Evolutionary conservation across 2,888 invertebrate genomes (phyloP).

Genomic region (Phaonia tiefii): DNA sequence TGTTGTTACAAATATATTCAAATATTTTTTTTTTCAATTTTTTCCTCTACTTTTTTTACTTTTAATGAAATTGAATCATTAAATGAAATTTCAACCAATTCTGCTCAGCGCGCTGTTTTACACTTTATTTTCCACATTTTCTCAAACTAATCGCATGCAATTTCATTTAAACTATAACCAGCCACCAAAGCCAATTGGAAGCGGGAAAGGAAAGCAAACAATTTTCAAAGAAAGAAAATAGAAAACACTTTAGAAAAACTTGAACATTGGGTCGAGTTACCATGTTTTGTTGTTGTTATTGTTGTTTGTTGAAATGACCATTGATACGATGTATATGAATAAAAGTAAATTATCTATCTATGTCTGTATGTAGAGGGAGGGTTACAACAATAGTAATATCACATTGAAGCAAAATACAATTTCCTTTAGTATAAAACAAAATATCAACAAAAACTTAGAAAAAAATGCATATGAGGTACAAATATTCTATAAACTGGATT

Average conservation of each 20-base stretch:
- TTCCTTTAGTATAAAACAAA: constrained; percentile 17
- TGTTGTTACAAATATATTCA: constrained; percentile 52
- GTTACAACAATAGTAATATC: constrained; percentile 9
- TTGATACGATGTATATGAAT: constrained; percentile 14
- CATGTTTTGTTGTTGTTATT: neutral
- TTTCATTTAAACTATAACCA: constrained; percentile 50
- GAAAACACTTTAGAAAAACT: constrained; percentile 25
- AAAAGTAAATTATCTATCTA: too few relatives aligned
- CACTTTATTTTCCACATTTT: constrained; percentile 13
- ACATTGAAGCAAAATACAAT: neutral
- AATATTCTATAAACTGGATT: constrained; percentile 45
- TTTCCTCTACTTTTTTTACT: constrained; percentile 51
- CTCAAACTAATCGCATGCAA: constrained; percentile 59
- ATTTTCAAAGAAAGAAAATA: neutral
- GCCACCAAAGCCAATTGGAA: neutral
- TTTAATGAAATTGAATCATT: constrained; percentile 67
- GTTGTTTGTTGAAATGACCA: neutral
- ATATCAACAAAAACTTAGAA: neutral
- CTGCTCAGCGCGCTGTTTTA: constrained; percentile 9
- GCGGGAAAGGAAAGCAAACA: neutral
- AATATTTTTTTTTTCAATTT: constrained; percentile 3
- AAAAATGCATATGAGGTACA: constrained; percentile 27
- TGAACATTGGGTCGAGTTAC: neutral
- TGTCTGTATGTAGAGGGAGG: constrained; percentile 62
- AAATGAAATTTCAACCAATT: constrained; percentile 63